Base-by-base conservation (phyloP, 1,140 invertebrate species). In the Heliconius hermathena region DNA sequence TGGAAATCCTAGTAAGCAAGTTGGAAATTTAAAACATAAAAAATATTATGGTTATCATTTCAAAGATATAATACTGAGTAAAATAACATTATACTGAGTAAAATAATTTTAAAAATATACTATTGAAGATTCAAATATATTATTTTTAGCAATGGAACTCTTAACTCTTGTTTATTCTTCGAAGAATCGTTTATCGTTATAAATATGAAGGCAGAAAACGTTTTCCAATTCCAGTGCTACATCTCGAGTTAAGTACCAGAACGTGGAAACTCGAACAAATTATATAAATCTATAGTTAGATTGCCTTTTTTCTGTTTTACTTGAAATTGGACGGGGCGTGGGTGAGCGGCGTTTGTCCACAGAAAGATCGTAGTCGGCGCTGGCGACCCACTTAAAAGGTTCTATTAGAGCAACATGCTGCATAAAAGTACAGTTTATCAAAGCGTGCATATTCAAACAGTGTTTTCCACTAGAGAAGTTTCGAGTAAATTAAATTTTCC, bases 271-370 rank as follows among this genome's bases (percentile, higher is more conserved):
- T 52, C 8, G 46, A 73, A 20, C 49, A 73, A 73, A 73, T 73
- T 77, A 73, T 73, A 77, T 77, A 36, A 73, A 41, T 77, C 49
- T 60, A 73, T 77, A 41, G 49, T 22, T 71, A 54, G 46, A 77
- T 49, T 41, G 52, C 16, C 33, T 16, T 36, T 66, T 66, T 74
- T 74, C 52, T 60, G 29, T 74, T 54, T 33, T 52, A 26, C 22
- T 60, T 33, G n/a, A 75, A 75, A 75, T 75, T 74, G 49, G 22
- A 74, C 22, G 73, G 20, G 73, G 54, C 41, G 46, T 46, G 49
- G 46, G 8, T 66, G 60, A 13, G 22, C 60, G 22, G 22, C 74
- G 38, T 75, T 75, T 66, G 33, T 75, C 52, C 29, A 74, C 5
- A 60, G 33, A 38, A 41, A 75, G 60, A 66, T 26, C 60, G 29